A percentile compares a stretch with the other conserved stretches of the same genome.
phyloP scores from a whole-genome alignment of 2,797 vertebrate species.

The Cossypha heuglini region DNA sequence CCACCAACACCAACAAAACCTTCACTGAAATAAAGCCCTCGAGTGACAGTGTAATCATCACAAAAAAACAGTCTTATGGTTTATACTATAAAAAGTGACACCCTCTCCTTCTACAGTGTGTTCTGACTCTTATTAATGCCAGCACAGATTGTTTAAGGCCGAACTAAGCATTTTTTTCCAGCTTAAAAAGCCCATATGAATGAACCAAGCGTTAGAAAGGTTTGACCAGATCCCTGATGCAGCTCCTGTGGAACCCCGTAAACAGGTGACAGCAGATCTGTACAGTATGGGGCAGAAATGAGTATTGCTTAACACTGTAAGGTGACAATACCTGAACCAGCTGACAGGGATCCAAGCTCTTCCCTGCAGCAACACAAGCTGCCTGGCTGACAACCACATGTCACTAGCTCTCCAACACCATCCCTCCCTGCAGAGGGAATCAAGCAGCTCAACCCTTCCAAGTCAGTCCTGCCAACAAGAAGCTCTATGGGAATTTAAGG shows the following conservation, averaged over 20 bases:
- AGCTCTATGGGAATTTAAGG: not conserved
- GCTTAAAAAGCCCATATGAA: not conserved
- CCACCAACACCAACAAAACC: not conserved
- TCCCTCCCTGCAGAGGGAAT: not conserved
- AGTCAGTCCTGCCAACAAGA: not conserved
- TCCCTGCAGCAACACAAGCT: not conserved
- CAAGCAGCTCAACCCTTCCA: not conserved
- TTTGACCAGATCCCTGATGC: not conserved
- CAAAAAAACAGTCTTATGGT: not conserved
- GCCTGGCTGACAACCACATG: not conserved
- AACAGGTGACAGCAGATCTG: not conserved
- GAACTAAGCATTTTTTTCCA: not conserved
- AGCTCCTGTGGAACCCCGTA: not conserved
- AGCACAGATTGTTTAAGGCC: not conserved
- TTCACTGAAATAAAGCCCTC: not conserved
- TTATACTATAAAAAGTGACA: not conserved
- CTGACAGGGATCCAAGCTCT: fast-evolving
- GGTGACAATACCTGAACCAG: not conserved
- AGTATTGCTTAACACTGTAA: not conserved
- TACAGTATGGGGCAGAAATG: not conserved
- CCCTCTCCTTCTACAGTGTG: not conserved
- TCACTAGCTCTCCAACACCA: not conserved
- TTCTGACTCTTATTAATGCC: not conserved
- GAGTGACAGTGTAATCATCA: not conserved
- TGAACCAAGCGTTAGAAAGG: not conserved